A percentile compares a stretch with the other conserved stretches of the same genome.
Conservation (phyloP, 2,888 invertebrate genomes). For the Rotaria sp. region DNA sequence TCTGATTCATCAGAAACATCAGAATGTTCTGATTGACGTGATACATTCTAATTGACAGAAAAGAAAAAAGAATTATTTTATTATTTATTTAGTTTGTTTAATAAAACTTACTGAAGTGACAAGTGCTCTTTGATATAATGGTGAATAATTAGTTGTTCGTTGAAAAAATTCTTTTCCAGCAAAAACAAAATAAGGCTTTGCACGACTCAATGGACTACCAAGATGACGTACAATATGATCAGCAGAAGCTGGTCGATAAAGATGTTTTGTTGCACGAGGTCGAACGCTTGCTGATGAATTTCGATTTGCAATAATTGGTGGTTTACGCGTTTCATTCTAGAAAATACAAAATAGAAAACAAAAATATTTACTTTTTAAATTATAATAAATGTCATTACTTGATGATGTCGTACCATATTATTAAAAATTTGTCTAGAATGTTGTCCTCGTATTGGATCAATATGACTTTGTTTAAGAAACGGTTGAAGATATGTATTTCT, state of each 20-base stretch:
- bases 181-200: slow-evolving; percentile 23
- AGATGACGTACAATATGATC: slow-evolving; percentile 8
- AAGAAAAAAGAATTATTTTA: background rate
- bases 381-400: background rate
- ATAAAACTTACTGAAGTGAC: background rate
- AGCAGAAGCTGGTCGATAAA: background rate
- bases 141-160: background rate
- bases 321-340: background rate
- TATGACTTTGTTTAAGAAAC: background rate
- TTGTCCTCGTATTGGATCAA: background rate
- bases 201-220: background rate
- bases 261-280: slow-evolving; percentile 24
- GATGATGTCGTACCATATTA: background rate
- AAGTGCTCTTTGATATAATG: background rate
- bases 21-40: background rate
- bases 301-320: background rate
- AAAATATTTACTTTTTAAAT: background rate
- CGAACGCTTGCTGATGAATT: background rate
- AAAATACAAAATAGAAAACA: background rate
- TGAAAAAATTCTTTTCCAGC: slow-evolving; percentile 9
- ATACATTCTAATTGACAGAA: background rate
- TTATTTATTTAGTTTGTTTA: background rate
- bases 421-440: background rate
- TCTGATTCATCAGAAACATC: background rate
- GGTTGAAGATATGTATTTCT: slow-evolving; percentile 25